These are phyloP conservation scores for Andricus curvator DNA, from an alignment of 2,888 invertebrate genomes.

Conservation along the genomic window DNA sequence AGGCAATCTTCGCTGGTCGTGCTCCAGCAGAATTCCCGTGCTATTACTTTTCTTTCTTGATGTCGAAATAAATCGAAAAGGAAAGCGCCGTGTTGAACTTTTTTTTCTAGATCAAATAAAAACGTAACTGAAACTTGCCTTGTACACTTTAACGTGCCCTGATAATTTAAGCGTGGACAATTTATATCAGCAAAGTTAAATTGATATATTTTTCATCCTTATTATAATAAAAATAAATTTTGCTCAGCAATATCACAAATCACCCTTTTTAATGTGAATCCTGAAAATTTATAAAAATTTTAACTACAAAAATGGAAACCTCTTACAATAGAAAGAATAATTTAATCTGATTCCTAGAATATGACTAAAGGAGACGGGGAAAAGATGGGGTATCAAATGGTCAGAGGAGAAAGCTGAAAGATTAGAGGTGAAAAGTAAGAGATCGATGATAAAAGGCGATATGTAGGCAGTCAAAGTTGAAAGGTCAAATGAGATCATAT, in stretches of 20 bases:
- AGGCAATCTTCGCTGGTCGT: constrained; percentile 32
- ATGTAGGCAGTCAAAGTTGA: too few species aligned
- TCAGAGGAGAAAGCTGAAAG: too few species aligned
- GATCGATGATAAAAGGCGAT: too few species aligned
- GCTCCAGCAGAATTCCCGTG: constrained; percentile 11
- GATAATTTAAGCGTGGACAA: not conserved
- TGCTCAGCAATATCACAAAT: not conserved
- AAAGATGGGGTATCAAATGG: too few species aligned
- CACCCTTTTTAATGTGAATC: not conserved
- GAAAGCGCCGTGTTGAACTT: constrained; percentile 26
- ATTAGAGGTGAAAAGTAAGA: too few species aligned
- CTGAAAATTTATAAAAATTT: too few species aligned
- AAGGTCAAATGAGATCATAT: too few species aligned
- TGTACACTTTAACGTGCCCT: not conserved
- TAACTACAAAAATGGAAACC: too few species aligned
- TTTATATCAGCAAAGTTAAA: not conserved
- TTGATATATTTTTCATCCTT: not conserved
- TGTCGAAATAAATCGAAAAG: constrained; percentile 39
- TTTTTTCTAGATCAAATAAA: constrained; percentile 22
- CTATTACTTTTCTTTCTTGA: constrained; percentile 40
- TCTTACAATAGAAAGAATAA: too few species aligned
- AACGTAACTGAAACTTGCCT: constrained; percentile 28
- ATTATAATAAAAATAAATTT: not conserved
- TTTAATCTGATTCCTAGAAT: too few species aligned
- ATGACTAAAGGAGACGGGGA: too few species aligned